Conservation (phyloP, 1,140 invertebrate species). For the Cydia fagiglandana region DNA sequence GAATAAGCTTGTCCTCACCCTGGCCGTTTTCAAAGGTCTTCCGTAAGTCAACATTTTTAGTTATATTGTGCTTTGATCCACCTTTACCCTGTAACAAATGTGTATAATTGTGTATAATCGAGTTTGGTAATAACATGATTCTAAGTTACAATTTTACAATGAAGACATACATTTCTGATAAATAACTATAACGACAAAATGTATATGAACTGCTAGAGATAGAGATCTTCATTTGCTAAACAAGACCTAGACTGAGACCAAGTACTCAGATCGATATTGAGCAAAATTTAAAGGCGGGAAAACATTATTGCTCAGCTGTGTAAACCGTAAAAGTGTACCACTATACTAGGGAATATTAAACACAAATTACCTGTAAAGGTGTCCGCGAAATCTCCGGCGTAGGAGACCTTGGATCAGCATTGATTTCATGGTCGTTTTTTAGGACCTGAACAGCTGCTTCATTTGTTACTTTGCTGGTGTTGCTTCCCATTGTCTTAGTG, state of each 20-base stretch:
- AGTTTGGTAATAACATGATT: neutral
- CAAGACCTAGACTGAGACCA: neutral
- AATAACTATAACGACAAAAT: neutral
- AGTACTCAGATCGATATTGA: neutral
- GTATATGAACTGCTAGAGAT: neutral
- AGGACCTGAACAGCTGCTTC: slow-evolving; percentile 51
- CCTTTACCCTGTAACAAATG: slow-evolving; percentile 60
- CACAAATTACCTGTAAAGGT: slow-evolving; percentile 61
- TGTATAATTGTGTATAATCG: slow-evolving; percentile 13
- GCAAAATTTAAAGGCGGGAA: slow-evolving; percentile 19
- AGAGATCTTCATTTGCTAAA: no score
- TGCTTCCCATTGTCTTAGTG: slow-evolving; percentile 62
- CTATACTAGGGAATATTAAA: neutral
- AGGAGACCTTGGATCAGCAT: slow-evolving; percentile 72
- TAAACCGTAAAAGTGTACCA: neutral
- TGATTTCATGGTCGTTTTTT: slow-evolving; percentile 53
- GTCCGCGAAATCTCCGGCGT: slow-evolving; percentile 72
- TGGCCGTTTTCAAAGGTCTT: slow-evolving; percentile 69
- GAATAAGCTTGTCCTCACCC: slow-evolving; percentile 65
- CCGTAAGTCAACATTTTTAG: slow-evolving; percentile 70
- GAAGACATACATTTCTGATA: neutral
- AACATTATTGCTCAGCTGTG: neutral
- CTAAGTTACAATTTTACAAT: neutral
- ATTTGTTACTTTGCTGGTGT: slow-evolving; percentile 59
- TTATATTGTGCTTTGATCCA: slow-evolving; percentile 69